Conservation (phyloP, 2,797 vertebrate genomes). For the Silurus aristotelis region DNA sequence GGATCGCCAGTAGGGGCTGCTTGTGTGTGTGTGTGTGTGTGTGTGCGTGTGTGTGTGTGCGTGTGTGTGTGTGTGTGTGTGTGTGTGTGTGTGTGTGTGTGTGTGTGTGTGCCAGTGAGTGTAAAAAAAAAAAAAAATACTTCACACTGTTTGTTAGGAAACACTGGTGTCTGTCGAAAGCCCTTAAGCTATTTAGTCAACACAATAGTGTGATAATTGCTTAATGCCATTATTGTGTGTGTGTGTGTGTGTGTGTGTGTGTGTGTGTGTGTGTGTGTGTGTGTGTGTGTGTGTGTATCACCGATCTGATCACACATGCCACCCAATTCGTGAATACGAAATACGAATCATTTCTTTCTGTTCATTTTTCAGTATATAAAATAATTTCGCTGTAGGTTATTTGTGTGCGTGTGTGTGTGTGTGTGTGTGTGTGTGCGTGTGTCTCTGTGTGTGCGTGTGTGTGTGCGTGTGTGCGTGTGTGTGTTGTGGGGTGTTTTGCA, state of each 20-base stretch:
- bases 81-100: neutral
- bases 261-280: too few species aligned
- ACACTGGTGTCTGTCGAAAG: constrained; percentile 25
- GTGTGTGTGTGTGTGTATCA: neutral
- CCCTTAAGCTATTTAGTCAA: neutral
- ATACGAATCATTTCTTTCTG: neutral
- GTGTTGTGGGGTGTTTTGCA: neutral
- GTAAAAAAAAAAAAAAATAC: neutral
- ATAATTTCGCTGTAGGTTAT: neutral
- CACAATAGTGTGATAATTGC: neutral
- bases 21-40: neutral
- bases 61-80: too few species aligned
- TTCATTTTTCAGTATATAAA: neutral
- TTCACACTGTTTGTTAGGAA: constrained; percentile 25
- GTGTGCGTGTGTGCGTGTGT: neutral
- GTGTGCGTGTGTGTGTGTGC: too few species aligned
- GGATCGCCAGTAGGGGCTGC: constrained; percentile 46
- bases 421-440: too few species aligned
- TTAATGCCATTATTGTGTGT: neutral
- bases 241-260: constrained; percentile 23
- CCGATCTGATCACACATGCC: neutral
- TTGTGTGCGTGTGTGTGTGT: too few species aligned
- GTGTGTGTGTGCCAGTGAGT: neutral
- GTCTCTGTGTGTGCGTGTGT: too few species aligned
- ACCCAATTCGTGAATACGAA: neutral